Evolutionary conservation across 2,797 vertebrate species (phyloP), one percentile per base, ranked within the genome.

Genomic region (Taeniopygia guttata): DNA sequence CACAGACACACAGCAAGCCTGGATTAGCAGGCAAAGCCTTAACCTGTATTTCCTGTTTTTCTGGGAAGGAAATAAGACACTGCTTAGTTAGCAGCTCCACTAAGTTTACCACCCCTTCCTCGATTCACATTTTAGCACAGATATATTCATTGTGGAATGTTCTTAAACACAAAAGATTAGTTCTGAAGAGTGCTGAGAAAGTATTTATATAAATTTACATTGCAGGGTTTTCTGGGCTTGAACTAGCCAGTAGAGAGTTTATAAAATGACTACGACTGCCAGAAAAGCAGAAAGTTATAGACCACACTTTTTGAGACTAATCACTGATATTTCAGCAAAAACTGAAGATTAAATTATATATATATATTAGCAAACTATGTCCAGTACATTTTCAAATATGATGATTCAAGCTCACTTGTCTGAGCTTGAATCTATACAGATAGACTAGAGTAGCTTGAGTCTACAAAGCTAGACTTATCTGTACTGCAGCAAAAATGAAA

Each of bases 41-140:
- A 96, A 96, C 96, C 93, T 89, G 95, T 90, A 95, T 95, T 95
- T 96, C 95, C 84, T 91, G 95, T 93, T 96, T 79, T 81, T 82
- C 96, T 2, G 3, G 94, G 84, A 85, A 87, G 90, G 92, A 94
- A 90, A 64, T 20, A 67, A 80, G 60, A 68, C 64, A 55, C 17
- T 85, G 81, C 93, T 82, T 74, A 81, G 69, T 30, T 52, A 38
- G 81, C 81, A 90, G 10, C 92, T 38, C 46, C 82, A 52, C n/a
- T 54, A 22, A 70, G 52, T 82, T 94, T 63, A 70, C 54, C 49
- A 40, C 29, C 34, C 17, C 56, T 75, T 59, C 27, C 36, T 8
- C 55, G 52, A 82, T 26, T 79, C 56, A 49, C 13, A 36, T 46
- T 76, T 67, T 49, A 73, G 51, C 30, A 22, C 36, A 68, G 42